A percentile compares a stretch with the other conserved stretches of the same genome.
phyloP scores from a whole-genome alignment of 2,113 vertebrate species.

The Engystomops pustulosus region DNA sequence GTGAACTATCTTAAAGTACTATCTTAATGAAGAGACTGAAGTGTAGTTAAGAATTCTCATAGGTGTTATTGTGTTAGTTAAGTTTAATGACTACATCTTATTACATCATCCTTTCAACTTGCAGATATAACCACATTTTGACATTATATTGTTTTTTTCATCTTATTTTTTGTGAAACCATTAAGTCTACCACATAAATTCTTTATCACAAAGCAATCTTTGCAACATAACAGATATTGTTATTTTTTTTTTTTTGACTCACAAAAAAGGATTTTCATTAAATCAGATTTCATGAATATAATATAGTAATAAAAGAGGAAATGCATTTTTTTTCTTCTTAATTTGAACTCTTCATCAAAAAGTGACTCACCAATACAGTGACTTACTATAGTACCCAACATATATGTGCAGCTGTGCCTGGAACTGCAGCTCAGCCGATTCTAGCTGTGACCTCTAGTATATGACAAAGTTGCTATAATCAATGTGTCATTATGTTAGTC shows the following conservation, averaged over 20 bases:
- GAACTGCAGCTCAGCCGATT: too few relatives aligned
- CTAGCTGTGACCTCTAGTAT: too few relatives aligned
- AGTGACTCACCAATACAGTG: too few relatives aligned
- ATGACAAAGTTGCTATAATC: too few relatives aligned
- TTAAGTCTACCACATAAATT: conserved; percentile 20
- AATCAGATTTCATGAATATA: neutral
- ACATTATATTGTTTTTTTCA: conserved; percentile 24
- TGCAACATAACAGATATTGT: neutral
- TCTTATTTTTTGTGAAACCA: conserved; percentile 13
- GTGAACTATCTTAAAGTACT: conserved; percentile 57
- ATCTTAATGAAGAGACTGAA: conserved; percentile 59
- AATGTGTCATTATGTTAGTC: too few relatives aligned
- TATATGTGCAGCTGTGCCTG: neutral
- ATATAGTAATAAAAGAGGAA: neutral
- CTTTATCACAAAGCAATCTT: neutral
- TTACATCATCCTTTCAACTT: conserved; percentile 26
- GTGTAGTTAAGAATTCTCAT: conserved; percentile 59
- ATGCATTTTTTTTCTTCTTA: neutral
- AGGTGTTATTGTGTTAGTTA: conserved; percentile 58
- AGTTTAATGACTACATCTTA: conserved; percentile 58
- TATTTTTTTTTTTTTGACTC: too few relatives aligned
- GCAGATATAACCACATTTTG: conserved; percentile 14
- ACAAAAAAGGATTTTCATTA: conserved; percentile 5
- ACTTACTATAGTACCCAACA: neutral
- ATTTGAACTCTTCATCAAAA: neutral